These are phyloP conservation scores for Numenius arquata DNA, from an alignment of 2,113 vertebrate species.

Conservation along the genomic window DNA sequence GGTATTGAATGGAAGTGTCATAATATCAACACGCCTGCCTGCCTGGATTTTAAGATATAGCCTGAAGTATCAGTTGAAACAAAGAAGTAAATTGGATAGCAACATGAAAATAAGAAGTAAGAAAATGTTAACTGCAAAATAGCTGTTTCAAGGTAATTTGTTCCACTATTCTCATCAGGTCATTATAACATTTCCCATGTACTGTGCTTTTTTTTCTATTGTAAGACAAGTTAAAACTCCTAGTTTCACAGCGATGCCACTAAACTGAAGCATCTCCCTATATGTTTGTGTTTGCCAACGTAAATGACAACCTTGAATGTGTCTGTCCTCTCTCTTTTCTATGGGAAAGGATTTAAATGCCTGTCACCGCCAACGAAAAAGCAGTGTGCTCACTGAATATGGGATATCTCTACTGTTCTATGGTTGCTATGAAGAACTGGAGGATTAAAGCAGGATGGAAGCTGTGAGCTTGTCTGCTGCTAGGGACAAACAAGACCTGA, in stretches of 20 bases:
- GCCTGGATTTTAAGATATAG: neutral
- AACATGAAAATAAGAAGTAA: neutral
- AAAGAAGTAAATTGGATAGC: neutral
- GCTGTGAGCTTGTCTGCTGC: neutral
- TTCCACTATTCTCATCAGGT: neutral
- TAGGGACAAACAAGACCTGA: neutral
- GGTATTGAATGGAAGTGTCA: neutral
- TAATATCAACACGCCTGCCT: neutral
- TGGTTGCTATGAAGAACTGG: neutral
- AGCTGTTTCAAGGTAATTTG: conserved; percentile 27
- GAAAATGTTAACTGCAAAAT: conserved; percentile 25
- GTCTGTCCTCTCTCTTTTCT: neutral
- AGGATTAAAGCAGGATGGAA: neutral
- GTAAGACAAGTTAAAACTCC: neutral
- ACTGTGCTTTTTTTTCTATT: neutral
- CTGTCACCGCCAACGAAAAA: neutral
- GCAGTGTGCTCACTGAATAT: neutral
- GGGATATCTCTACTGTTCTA: neutral
- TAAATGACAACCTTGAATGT: conserved; percentile 23
- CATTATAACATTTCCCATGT: neutral
- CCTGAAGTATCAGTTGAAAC: neutral
- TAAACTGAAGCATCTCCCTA: neutral
- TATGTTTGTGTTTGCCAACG: neutral
- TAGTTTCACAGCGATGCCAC: neutral
- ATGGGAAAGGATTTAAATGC: neutral